Conservation (phyloP, 2,797 vertebrate species). For the Coracias cyanogaster region DNA sequence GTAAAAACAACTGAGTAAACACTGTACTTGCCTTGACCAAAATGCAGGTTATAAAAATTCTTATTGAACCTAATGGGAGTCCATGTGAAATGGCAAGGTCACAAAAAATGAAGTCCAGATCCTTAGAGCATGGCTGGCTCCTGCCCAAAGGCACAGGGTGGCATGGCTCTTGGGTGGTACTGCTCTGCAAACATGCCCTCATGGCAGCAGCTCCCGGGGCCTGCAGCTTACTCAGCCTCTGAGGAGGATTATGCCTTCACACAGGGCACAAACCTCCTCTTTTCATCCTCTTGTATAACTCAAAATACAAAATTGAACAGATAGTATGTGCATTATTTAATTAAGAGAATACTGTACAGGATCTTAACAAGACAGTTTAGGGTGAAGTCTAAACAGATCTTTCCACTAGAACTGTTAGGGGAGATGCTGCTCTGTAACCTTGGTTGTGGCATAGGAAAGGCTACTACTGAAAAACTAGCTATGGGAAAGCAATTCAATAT, state of each 20-base stretch:
- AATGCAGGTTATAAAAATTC: neutral
- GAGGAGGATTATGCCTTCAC: neutral
- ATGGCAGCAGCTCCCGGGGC: accelerated
- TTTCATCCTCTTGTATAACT: neutral
- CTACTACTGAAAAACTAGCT: neutral
- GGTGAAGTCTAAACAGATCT: neutral
- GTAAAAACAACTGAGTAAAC: neutral
- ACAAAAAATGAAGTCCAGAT: neutral
- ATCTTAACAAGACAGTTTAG: neutral
- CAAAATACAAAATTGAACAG: neutral
- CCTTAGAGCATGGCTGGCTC: neutral
- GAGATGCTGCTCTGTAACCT: neutral
- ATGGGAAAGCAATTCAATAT: neutral
- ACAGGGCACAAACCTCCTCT: neutral
- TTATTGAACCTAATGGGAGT: neutral
- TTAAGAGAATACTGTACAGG: neutral
- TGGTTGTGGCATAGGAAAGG: neutral
- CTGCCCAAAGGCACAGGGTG: neutral
- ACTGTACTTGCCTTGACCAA: neutral
- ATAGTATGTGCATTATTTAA: neutral
- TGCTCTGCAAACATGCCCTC: accelerated
- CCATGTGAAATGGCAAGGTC: neutral
- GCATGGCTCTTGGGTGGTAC: accelerated
- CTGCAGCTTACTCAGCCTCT: neutral
- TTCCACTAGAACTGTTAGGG: neutral